Base-by-base conservation (phyloP, 2,888 invertebrate species). In the Cylindroiulus punctatus region DNA sequence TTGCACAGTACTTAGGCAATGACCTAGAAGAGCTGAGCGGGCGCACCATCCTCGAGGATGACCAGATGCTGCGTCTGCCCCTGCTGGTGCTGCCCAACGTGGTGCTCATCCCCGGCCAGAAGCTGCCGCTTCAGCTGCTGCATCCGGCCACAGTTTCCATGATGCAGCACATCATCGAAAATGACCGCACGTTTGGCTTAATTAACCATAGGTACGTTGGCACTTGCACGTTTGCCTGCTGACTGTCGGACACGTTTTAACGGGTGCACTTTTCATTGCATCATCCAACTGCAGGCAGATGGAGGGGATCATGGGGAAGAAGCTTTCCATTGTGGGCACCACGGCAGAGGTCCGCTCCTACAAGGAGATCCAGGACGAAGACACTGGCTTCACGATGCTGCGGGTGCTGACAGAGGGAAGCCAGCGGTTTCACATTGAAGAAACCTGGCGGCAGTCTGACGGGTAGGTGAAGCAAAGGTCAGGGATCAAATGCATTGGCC, bases 91-190 rank as follows among this genome's bases (percentile, higher is more conserved):
- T 93, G 87, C 92, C 93, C 81, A 92, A 93, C 84, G 91, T 95
- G 85, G 93, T 96, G 40, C 90, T 94, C 22, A 94, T 96, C 88
- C 96, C 96, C 10, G 96, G 96, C 0, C 96, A 96, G 91, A 95
- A 94, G 0, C 91, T 96, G 36, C 96, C 96, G 0, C 92, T 96
- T 88, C 93, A 94, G 81, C 92, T 94, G 4, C 92, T 91, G 87
- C 91, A 93, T 87, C 91, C 92, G 47, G 90, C 92, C 40, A 92
- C 93, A 83, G 92, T 93, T 19, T 91, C 93, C 65, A 93, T 94
- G 92, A 91, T 95, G 87, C 91, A 92, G 85, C 91, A 92, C 36
- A 93, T 93, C 87, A 92, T 94, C 44, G 90, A 92, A 76, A 92
- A 92, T 57, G 93, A 94, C 88, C 92, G 93, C 87, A 94, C 94